These are phyloP conservation scores for Synaphobranchus kaupii DNA, from an alignment of 2,797 vertebrate species.

Conservation along the genomic window DNA sequence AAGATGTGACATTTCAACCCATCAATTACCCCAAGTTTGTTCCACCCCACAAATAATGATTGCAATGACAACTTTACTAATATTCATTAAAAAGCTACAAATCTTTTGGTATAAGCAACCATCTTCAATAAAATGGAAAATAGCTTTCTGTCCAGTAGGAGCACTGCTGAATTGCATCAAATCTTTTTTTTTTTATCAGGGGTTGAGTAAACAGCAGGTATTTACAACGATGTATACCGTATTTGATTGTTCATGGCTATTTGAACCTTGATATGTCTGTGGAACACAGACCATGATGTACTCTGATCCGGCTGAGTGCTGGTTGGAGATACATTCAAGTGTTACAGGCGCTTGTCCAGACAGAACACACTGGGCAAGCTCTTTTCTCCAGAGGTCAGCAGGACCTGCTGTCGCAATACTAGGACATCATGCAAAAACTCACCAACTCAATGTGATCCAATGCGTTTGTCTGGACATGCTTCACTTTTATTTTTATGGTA, in stretches of 20 bases:
- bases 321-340: background rate
- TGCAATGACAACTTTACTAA: background rate
- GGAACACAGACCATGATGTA: background rate
- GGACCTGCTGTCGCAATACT: conserved; percentile 48
- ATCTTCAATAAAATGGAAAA: background rate
- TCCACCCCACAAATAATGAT: background rate
- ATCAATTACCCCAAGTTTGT: background rate
- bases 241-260: background rate
- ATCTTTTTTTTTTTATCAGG: conserved; percentile 9
- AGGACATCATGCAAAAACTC: conserved; percentile 44
- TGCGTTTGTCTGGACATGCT: conserved; percentile 20
- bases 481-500: conserved; percentile 28
- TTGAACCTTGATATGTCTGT: conserved; percentile 21
- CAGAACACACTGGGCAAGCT: background rate
- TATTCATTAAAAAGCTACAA: background rate
- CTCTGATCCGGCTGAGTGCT: conserved; percentile 3
- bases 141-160: background rate
- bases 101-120: background rate
- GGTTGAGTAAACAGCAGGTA: background rate
- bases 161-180: background rate
- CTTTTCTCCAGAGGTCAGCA: conserved; percentile 49
- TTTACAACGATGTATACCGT: background rate
- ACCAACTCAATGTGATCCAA: conserved; percentile 25
- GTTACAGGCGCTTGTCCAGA: conserved; percentile 18
- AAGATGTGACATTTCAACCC: background rate